A percentile compares a stretch with the other conserved stretches of the same genome.
Conservation (phyloP, 1,140 invertebrate genomes). For the Lysiphlebus fabarum region DNA sequence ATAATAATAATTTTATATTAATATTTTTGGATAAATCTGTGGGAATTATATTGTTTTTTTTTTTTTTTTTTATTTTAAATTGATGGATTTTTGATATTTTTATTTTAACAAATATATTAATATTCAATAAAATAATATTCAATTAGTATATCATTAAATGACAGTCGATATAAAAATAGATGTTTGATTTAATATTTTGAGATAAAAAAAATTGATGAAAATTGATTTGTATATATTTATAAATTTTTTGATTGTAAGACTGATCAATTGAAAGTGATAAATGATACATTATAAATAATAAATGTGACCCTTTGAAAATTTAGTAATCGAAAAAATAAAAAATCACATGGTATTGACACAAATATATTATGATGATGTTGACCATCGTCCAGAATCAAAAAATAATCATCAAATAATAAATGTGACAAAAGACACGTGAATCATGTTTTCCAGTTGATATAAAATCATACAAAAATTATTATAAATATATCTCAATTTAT, state of each 20-base stretch:
- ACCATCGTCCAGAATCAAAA: slow-evolving; percentile 9
- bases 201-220: no score
- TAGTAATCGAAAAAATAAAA: slow-evolving; percentile 7
- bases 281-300: no score
- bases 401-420: no score
- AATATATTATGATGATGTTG: slow-evolving; percentile 25
- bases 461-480: no score
- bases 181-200: no score
- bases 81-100: no score
- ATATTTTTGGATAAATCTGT: slow-evolving; percentile 3
- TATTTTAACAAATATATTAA: background rate
- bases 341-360: slow-evolving; percentile 24
- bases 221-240: no score
- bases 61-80: background rate
- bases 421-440: slow-evolving; percentile 18
- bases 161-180: no score
- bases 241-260: no score
- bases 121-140: background rate
- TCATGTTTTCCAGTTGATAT: background rate
- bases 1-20: background rate
- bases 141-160: no score
- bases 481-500: no score
- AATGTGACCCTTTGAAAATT: background rate
- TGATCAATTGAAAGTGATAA: no score
- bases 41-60: background rate